These are phyloP conservation scores for Aythya fuligula DNA, from an alignment of 2,797 vertebrate genomes.

Conservation along the genomic window DNA sequence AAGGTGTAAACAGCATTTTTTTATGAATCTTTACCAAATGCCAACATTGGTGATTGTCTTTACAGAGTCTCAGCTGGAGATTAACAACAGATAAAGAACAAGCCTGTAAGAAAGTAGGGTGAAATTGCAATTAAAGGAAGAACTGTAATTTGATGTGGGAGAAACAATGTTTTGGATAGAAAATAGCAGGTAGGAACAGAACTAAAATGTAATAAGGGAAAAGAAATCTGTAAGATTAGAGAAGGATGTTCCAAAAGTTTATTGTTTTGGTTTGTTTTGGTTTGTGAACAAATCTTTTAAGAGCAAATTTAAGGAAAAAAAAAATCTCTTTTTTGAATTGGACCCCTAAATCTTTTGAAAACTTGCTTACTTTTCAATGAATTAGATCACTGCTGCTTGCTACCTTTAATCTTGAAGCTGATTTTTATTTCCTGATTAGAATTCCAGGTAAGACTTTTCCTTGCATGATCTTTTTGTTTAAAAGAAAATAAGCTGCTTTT, in stretches of 20 bases:
- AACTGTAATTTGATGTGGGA: background rate
- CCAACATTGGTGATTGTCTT: fast-evolving
- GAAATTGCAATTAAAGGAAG: background rate
- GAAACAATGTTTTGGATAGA: background rate
- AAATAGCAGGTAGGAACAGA: background rate
- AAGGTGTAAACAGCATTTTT: background rate
- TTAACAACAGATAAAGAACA: background rate
- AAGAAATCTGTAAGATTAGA: background rate
- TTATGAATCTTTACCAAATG: background rate
- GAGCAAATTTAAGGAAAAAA: background rate
- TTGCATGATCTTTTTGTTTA: background rate
- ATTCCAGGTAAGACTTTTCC: background rate
- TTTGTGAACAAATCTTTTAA: no score
- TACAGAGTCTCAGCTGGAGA: background rate
- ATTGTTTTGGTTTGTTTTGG: background rate
- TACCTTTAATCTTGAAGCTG: background rate
- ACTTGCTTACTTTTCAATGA: background rate
- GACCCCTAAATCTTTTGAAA: background rate
- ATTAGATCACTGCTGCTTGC: background rate
- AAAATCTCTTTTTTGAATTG: background rate
- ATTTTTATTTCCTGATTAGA: background rate
- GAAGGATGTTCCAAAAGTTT: background rate
- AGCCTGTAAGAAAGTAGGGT: background rate
- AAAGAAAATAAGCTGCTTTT: background rate
- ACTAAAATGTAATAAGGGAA: background rate